Evolutionary conservation across 2,888 invertebrate genomes (phyloP), one percentile per base, ranked within the genome.

Genomic region (Troides aeacus): DNA sequence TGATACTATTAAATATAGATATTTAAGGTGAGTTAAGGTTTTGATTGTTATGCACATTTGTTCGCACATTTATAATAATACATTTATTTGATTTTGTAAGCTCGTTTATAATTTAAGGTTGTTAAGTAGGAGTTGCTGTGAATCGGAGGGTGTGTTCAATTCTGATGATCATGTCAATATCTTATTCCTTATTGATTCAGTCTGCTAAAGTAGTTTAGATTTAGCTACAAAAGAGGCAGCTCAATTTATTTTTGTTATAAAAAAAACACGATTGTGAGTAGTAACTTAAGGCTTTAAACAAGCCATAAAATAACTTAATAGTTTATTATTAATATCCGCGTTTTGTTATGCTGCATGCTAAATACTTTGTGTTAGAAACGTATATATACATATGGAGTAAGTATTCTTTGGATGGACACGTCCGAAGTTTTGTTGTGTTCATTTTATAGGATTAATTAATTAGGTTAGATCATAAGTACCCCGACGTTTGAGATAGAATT

Each of bases 361-460:
- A 50, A 50, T 50, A 2, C 15, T 50, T 18, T 50, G 18, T 50
- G 15, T 50, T 50, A 50, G 17, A 72, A 71, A 66, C 72, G 71
- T 72, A 73, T 74, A 64, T 59, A 70, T 42, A 64, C 61, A 60
- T 30, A 64, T 56, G 23, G 61, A 2, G 50, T 46, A 50, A 67
- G 81, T 80, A 84, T 80, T 79, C 81, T 84, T 86, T 87, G 83
- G 84, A 86, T 84, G 80, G 79, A 77, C 46, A 75, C 77, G 83
- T 87, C 88, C 88, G 84, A 84, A 83, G 18, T 50, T 76, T 83
- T 57, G 81, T 83, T 90, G 89, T 90, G 90, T 91, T 90, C 90
- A 89, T 84, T 84, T 79, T 78, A 78, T 87, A 86, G 84, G 56
- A 56, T 42, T 64, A 62, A 50, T 12, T 36, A 58, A 53, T 3